These are phyloP conservation scores for Forbesichthys papilliferus DNA, from an alignment of 2,113 vertebrate genomes.

Conservation along the genomic window DNA sequence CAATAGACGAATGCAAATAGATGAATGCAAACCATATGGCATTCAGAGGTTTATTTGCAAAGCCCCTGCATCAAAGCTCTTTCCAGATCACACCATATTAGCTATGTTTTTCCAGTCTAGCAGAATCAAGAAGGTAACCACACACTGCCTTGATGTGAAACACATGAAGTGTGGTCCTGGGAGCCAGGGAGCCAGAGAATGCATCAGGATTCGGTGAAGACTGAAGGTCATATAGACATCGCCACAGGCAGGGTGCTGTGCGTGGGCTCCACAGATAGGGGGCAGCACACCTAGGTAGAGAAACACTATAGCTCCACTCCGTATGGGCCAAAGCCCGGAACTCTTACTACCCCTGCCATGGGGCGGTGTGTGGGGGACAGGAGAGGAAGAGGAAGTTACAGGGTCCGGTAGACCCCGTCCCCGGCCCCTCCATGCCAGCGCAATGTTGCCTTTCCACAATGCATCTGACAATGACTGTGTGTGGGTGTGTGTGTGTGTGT, in stretches of 20 bases:
- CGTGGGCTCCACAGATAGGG: slow-evolving; percentile 4
- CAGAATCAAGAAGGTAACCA: slow-evolving; percentile 98
- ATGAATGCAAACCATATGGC: slow-evolving; percentile 99
- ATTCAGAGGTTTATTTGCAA: slow-evolving; percentile 98
- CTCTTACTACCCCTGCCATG: slow-evolving; percentile 16
- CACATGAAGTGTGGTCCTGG: slow-evolving; percentile 84
- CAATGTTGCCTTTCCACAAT: slow-evolving; percentile 22
- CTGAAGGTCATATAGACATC: slow-evolving; percentile 77
- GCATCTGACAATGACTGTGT: slow-evolving; percentile 40
- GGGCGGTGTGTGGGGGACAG: slow-evolving; percentile 37
- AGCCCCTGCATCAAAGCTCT: slow-evolving; percentile 97
- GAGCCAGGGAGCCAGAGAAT: slow-evolving; percentile 78
- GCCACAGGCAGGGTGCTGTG: slow-evolving; percentile 35
- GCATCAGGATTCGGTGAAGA: slow-evolving; percentile 84
- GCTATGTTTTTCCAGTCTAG: slow-evolving; percentile 99
- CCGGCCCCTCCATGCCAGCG: slow-evolving; percentile 19
- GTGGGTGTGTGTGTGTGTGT: slow-evolving; percentile 35
- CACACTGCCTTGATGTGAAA: slow-evolving; percentile 99
- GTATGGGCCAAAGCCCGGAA: slow-evolving; percentile 26
- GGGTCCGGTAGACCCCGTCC: slow-evolving; percentile 39
- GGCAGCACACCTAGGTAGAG: slow-evolving; percentile 20
- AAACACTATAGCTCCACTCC: slow-evolving; percentile 18
- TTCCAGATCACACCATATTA: slow-evolving; percentile 98
- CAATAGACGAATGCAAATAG: slow-evolving; percentile 98
- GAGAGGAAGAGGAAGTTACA: slow-evolving; percentile 55